Evolutionary conservation across 2,797 vertebrate genomes (phyloP).

Genomic region (Chloroceryle inda): DNA sequence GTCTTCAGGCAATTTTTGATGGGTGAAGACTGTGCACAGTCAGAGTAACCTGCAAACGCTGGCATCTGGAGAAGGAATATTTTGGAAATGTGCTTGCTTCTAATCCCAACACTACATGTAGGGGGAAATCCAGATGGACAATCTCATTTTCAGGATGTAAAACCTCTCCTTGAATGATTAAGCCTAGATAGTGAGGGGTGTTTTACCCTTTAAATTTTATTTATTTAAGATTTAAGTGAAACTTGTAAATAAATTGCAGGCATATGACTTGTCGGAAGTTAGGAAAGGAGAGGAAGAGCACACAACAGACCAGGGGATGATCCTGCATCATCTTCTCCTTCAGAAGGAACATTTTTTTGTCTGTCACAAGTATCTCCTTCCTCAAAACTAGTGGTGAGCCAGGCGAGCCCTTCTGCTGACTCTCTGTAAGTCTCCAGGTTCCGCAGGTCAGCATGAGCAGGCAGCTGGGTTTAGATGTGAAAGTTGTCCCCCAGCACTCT

Average conservation of each 20-base stretch:
- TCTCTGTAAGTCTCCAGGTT: background rate
- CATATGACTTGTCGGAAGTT: background rate
- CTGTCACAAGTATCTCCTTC: slow-evolving; percentile 3
- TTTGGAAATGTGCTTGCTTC: background rate
- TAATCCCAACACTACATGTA: background rate
- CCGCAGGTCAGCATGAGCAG: background rate
- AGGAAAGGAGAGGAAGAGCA: background rate
- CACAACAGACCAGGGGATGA: background rate
- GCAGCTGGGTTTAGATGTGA: background rate
- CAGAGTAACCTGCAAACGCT: background rate
- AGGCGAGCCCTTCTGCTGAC: background rate
- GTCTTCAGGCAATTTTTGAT: background rate
- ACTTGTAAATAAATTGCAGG: background rate
- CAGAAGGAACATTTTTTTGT: background rate
- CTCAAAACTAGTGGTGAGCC: background rate
- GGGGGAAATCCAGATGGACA: background rate
- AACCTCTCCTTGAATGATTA: background rate
- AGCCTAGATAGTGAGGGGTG: background rate
- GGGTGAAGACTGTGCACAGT: background rate
- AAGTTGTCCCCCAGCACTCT: background rate
- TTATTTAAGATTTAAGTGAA: background rate
- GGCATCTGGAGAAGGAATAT: background rate
- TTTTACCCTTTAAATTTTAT: background rate
- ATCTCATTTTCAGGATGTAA: background rate
- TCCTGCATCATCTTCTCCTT: background rate